These are phyloP conservation scores for Pelodytes ibericus DNA, from an alignment of 2,797 vertebrate genomes.

Conservation along the genomic window DNA sequence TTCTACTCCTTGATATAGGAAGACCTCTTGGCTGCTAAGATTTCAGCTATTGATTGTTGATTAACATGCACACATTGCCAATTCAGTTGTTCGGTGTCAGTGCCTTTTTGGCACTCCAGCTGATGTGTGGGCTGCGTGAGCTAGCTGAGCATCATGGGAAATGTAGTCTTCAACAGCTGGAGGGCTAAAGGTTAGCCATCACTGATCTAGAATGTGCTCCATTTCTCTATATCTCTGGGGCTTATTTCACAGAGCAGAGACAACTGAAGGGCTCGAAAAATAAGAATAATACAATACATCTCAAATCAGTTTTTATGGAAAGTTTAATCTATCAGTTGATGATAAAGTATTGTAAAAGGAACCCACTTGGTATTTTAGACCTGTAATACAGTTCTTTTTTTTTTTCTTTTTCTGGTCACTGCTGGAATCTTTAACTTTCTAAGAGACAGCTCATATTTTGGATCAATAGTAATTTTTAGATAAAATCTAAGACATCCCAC, in stretches of 20 bases:
- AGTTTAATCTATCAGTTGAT: constrained; percentile 33
- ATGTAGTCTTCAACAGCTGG: too few relatives aligned
- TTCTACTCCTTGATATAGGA: neutral
- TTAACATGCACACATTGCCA: constrained; percentile 1
- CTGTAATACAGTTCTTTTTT: constrained; percentile 42
- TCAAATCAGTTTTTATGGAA: too few relatives aligned
- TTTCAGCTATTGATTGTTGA: neutral
- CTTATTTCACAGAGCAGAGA: neutral
- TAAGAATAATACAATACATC: neutral
- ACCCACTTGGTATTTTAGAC: constrained; percentile 43
- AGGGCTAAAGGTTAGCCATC: too few relatives aligned
- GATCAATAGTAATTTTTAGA: constrained; percentile 56
- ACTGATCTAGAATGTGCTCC: neutral
- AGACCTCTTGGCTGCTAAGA: neutral
- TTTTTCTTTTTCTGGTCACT: constrained; percentile 5
- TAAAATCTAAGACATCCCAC: constrained; percentile 49
- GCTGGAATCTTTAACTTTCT: constrained; percentile 44
- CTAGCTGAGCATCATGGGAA: too few relatives aligned
- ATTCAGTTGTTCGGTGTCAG: neutral
- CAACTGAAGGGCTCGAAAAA: neutral
- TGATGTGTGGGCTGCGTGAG: too few relatives aligned
- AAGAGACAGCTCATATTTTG: constrained; percentile 48
- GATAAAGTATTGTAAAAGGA: constrained; percentile 22
- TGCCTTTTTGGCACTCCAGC: too few relatives aligned
- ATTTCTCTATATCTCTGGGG: neutral